phyloP scores from a whole-genome alignment of 2,113 vertebrate genomes.

The Myodes glareolus region DNA sequence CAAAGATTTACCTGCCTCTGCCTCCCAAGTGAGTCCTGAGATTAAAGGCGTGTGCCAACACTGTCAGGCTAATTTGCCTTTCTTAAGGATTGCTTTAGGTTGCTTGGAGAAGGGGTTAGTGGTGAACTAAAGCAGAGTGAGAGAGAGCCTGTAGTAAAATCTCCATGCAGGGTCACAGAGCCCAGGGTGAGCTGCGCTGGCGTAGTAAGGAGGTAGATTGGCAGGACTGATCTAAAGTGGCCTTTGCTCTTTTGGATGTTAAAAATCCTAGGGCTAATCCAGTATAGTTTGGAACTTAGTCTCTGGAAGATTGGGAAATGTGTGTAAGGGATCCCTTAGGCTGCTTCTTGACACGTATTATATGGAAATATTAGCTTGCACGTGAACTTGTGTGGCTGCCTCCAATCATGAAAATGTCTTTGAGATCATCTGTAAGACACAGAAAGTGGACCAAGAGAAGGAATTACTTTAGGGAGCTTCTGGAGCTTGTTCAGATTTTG shows the following conservation, averaged over 20 bases:
- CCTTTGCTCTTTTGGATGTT: not conserved
- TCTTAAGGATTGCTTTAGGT: not conserved
- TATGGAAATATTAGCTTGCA: not conserved
- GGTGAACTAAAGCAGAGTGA: not conserved
- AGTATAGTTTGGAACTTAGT: not conserved
- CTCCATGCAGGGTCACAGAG: not conserved
- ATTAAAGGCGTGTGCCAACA: not conserved
- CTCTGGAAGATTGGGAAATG: slow-evolving; percentile 5
- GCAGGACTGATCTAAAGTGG: not conserved
- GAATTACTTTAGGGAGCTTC: not conserved
- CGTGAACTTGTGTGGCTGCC: not conserved
- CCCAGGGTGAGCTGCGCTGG: not conserved
- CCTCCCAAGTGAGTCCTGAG: not conserved
- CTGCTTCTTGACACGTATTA: not conserved
- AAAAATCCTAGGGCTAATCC: not conserved
- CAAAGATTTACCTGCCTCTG: not conserved
- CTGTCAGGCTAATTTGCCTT: not conserved
- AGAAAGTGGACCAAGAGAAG: not conserved
- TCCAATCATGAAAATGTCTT: not conserved
- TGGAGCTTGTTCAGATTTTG: not conserved
- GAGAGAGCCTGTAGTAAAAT: not conserved
- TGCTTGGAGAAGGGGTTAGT: not conserved
- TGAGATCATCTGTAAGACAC: not conserved
- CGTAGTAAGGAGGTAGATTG: not conserved
- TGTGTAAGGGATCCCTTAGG: not conserved